Evolutionary conservation across 2,797 vertebrate species (phyloP), one percentile per base, ranked within the genome.

Genomic region (Phrynocephalus vlangalii): DNA sequence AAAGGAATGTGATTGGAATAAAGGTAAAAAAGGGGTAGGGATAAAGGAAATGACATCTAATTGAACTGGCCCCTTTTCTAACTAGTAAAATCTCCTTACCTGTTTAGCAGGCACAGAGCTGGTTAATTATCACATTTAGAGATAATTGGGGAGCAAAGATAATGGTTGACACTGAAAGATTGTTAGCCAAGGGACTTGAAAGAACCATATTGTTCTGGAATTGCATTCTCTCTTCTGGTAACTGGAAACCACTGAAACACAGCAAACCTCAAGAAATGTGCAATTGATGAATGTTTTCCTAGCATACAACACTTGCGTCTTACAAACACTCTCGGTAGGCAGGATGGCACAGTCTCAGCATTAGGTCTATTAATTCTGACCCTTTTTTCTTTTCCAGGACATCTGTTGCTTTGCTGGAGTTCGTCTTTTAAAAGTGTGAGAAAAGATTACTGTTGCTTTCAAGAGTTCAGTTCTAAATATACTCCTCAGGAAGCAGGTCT

Each of bases 211-310:
- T 86, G 26, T 60, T 81, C 78, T 83, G 63, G 60, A 16, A 87
- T 67, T 89, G 90, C 83, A 89, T 56, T 82, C 44, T 82, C 52
- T 80, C 11, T n/a, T 0, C 0, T 86, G 90, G 89, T 82, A 56
- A 60, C 48, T 30, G n/a, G 71, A 66, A 86, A 86, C 89, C 87
- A n/a, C 60, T 94, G 91, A 71, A 92, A 92, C 92, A 91, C 92
- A 88, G 92, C 92, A 92, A 89, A 86, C 30, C 63, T 28, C 84
- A 91, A 87, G 60, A 80, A 91, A 89, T 89, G 24, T 86, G 22
- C 88, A 87, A 85, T 91, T 91, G 80, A 77, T 78, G 85, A 93
- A 66, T 73, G 84, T 87, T 91, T 66, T 66, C 60, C 93, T 79
- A 90, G 91, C 72, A n/a, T 67, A 79, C 86, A 63, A 20, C 60